Percentiles rank a stretch among this genome's conserved stretches.
Conservation (phyloP, 1,140 invertebrate genomes). For the Eurosta solidaginis region DNA sequence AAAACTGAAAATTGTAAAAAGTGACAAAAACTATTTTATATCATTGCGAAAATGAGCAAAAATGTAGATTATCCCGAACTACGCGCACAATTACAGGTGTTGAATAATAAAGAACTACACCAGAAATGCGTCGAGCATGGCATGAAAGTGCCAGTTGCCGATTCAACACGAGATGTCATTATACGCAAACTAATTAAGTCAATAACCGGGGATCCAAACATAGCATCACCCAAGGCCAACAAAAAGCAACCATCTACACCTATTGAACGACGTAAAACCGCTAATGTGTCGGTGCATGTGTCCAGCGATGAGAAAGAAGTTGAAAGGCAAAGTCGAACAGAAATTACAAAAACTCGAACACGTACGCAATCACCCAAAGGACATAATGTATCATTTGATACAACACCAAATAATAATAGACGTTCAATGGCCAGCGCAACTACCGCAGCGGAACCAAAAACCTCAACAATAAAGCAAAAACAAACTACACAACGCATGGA, state of each 20-base stretch:
- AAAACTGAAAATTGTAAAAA: background rate
- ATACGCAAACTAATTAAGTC: conserved; percentile 40
- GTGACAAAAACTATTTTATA: background rate
- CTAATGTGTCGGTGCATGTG: conserved; percentile 30
- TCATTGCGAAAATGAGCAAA: background rate
- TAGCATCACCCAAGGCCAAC: background rate
- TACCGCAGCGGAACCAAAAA: no score
- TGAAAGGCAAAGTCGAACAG: conserved; percentile 26
- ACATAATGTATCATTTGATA: background rate
- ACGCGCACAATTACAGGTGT: conserved; percentile 39
- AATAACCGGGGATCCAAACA: conserved; percentile 34
- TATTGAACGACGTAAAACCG: background rate
- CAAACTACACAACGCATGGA: background rate
- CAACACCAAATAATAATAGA: conserved; percentile 29
- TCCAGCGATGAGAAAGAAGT: conserved; percentile 38
- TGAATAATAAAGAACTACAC: conserved; percentile 47
- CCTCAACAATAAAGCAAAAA: background rate
- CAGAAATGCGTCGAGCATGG: conserved; percentile 49
- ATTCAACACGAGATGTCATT: conserved; percentile 42
- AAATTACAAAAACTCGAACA: background rate
- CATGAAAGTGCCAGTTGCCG: conserved; percentile 48
- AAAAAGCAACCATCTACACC: background rate
- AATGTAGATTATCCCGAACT: conserved; percentile 24
- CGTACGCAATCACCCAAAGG: background rate
- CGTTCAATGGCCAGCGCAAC: background rate